These are phyloP conservation scores for Coilia nasus DNA, from an alignment of 2,797 vertebrate species.

Conservation along the genomic window DNA sequence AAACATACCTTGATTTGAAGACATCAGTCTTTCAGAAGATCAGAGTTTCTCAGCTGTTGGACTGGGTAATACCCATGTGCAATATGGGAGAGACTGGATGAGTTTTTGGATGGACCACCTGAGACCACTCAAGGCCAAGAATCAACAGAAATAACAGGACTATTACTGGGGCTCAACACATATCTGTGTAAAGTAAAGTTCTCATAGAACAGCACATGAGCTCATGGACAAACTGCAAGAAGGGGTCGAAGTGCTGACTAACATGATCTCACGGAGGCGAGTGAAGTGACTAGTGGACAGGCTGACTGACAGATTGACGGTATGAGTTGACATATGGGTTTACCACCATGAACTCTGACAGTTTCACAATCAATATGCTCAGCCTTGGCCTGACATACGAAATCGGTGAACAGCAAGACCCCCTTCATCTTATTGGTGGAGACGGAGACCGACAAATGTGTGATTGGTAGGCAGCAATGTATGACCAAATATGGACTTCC, in stretches of 20 bases:
- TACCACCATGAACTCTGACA: slow-evolving; percentile 45
- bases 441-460: background rate
- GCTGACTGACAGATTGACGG: slow-evolving; percentile 39
- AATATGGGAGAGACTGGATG: slow-evolving; percentile 69
- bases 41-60: slow-evolving; percentile 13
- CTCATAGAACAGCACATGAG: background rate
- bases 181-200: background rate
- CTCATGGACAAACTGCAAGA: background rate
- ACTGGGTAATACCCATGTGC: slow-evolving; percentile 57
- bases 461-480: background rate
- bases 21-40: background rate
- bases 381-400: slow-evolving; percentile 30
- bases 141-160: background rate
- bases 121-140: slow-evolving; percentile 50
- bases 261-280: background rate
- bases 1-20: background rate
- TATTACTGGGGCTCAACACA: background rate
- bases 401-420: background rate
- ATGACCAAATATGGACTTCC: slow-evolving; percentile 5
- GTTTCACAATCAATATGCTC: slow-evolving; percentile 60
- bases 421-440: background rate
- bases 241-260: background rate
- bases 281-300: slow-evolving; percentile 17
- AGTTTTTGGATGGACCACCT: slow-evolving; percentile 52
- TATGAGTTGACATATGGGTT: slow-evolving; percentile 43